Base-by-base conservation (phyloP, 2,888 invertebrate species). In the Lycaena phlaeas region DNA sequence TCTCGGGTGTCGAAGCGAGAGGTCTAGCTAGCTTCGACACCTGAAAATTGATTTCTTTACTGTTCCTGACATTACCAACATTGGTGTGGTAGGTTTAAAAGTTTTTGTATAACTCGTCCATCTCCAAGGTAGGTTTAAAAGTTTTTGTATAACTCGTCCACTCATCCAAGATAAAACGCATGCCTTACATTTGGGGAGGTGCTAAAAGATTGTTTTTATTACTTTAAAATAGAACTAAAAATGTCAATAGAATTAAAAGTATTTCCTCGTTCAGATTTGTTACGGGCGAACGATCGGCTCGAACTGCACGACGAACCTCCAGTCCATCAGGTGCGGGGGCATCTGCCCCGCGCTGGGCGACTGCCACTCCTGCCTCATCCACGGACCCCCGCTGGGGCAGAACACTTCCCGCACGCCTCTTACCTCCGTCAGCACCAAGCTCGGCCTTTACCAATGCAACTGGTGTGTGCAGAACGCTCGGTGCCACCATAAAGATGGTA, bases 391-490 rank as follows among this genome's bases (percentile, higher is more conserved):
- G n/a, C 75, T 86, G 6, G 76, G 67, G 14, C 69, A 68, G 11
- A 85, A 69, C 44, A 62, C 52, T 37, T 53, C 66, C 1, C 66
- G 81, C 2, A 57, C 63, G 1, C 66, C 76, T 0, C 59, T 87
- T 40, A 78, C 85, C 1, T 85, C 85, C 1, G 92, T 93, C 34
- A 92, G 93, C 38, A 90, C 90, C 51, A 92, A 93, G 60, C 69
- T 94, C 40, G 91, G 92, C 14, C 74, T 94, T 2, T 91, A 91
- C 39, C 92, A 93, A 53, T 95, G 95, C 61, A 92, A 91, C 28
- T 97, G 97, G 96, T 97, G 96, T 66, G 96, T 97, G 1, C 95
- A 96, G 64, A 95, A 95, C 61, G 94, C 94, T 0, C 86, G 92
- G 28, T 97, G 97, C 63, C 95, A 96, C 67, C 92, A 93, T 55